A percentile compares a stretch with the other conserved stretches of the same genome.
These are phyloP conservation scores for Calameuta pallipes DNA, from an alignment of 2,888 invertebrate species.

Conservation along the genomic window DNA sequence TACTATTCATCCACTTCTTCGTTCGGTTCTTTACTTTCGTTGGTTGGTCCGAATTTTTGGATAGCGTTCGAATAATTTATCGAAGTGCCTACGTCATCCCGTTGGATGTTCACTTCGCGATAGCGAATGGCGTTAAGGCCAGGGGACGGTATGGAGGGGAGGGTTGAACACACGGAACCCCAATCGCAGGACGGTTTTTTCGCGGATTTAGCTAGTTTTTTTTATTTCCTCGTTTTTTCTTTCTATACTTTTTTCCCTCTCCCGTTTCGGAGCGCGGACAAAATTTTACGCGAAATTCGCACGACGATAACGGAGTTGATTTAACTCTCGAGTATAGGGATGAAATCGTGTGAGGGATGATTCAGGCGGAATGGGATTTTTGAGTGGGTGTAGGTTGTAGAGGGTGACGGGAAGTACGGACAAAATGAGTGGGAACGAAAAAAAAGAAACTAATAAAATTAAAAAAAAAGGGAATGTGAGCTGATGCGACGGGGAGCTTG, in stretches of 20 bases:
- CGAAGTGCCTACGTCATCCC: neutral
- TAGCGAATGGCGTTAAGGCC: neutral
- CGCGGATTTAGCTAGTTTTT: neutral
- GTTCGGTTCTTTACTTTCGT: neutral
- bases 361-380: neutral
- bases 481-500: slow-evolving; percentile 47
- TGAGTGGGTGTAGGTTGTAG: neutral
- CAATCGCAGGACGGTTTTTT: neutral
- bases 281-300: neutral
- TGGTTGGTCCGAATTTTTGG: neutral
- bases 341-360: neutral
- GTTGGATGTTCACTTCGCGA: neutral
- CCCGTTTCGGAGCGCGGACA: neutral
- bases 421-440: neutral
- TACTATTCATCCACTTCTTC: neutral
- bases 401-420: neutral
- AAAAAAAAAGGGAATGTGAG: slow-evolving; percentile 14
- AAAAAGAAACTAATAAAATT: neutral
- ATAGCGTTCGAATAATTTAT: neutral
- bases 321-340: neutral
- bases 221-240: neutral
- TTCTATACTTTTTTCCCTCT: neutral
- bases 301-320: neutral
- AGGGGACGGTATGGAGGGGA: neutral
- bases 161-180: neutral